Evolutionary conservation across 2,113 vertebrate species (phyloP), one percentile per base, ranked within the genome.

Genomic region (Probosciger aterrimus): DNA sequence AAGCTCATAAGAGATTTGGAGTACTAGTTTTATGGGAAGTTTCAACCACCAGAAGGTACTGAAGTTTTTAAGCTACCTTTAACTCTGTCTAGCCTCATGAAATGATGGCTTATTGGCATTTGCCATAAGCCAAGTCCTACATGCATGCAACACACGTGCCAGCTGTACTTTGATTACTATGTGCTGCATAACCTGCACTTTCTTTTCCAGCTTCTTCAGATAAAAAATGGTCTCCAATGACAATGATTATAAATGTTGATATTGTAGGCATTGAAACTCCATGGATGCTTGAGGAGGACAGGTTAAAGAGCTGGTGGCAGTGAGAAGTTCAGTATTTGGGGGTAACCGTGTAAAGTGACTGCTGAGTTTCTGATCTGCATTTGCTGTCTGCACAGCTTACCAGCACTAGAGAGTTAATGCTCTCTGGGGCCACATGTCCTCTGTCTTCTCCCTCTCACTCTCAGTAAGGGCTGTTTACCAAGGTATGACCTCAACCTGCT

Each of bases 341-440:
- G 22, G 3, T 35, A 69, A 65, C n/a, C 1, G 1, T 59, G 39
- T 44, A 49, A 28, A 0, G 1, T 52, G 49, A 39, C 30, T 49
- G 27, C 7, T 11, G 14, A 63, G 10, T 39, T 67, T 87, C 55
- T 41, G 24, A 87, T 63, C 18, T 28, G n/a, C 19, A 20, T 67
- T 63, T 79, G 30, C 60, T 44, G 10, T 31, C 55, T 37, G 28
- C 28, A 22, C 24, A 82, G 27, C 43, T 64, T 59, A 49, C 11
- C 47, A 75, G 50, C 18, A 25, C 30, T 18, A 71, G 52, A 9
- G 14, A 55, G 27, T 25, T 55, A 69, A 49, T 13, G 13, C 16
- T 46, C 5, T 13, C 27, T 59, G 47, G 59, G 50, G 64, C 12
- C 14, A 46, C 10, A 12, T 0, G 0, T 41, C 8, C 14, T 27